Percentiles rank a stretch among this genome's conserved stretches.
phyloP scores from a whole-genome alignment of 1,140 invertebrate species.

The Eueides isabella region DNA sequence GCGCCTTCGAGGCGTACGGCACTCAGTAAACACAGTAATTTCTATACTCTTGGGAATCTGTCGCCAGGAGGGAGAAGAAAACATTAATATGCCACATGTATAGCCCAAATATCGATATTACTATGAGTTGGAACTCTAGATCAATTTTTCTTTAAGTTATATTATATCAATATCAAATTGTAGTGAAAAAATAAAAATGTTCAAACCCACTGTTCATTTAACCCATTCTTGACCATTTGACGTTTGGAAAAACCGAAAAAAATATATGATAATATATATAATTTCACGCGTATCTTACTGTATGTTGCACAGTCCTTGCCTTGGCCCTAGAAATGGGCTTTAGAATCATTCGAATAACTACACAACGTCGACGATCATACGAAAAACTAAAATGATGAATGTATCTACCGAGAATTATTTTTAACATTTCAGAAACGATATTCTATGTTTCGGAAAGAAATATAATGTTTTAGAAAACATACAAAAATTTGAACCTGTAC shows the following conservation, averaged over 20 bases:
- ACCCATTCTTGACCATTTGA: background rate
- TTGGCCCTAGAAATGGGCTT: background rate
- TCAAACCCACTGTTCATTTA: constrained; percentile 5
- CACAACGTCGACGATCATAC: background rate
- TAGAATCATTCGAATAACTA: background rate
- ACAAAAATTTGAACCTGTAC: no score
- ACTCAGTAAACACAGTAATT: background rate
- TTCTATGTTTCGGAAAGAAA: no score
- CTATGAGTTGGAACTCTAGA: background rate
- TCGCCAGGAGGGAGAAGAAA: background rate
- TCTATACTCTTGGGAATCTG: background rate
- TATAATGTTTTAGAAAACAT: no score
- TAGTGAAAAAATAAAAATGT: background rate
- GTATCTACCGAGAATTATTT: no score
- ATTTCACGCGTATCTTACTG: background rate
- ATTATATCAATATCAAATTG: background rate
- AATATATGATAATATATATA: background rate
- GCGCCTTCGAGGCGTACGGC: background rate
- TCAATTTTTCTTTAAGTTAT: no score
- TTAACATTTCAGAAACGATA: no score
- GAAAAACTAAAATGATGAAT: background rate
- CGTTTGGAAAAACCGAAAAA: background rate
- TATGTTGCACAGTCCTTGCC: background rate
- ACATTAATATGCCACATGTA: background rate
- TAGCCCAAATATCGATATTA: background rate